Evolutionary conservation across 2,888 invertebrate species (phyloP), one percentile per base, ranked within the genome.

Genomic region (Alloscopus bannaensis): DNA sequence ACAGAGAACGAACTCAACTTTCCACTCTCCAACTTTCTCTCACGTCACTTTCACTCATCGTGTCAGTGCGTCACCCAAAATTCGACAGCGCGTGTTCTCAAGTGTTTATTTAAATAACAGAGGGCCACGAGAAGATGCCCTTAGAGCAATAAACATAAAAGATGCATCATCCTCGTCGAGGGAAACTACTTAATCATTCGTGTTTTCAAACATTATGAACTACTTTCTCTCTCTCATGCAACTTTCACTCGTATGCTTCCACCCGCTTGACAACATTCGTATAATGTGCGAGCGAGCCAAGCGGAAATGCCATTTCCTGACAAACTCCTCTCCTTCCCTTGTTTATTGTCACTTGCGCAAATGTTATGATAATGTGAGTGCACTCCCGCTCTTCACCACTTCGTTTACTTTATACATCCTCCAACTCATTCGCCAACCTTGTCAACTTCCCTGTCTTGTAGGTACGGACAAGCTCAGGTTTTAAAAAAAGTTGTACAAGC

Each of bases 291-390:
- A n/a, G n/a, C n/a, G n/a, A n/a, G n/a, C n/a, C n/a, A n/a, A n/a
- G n/a, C n/a, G n/a, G n/a, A n/a, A n/a, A n/a, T 69, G 69, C 31
- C n/a, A 68, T 69, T 69, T 70, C 70, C 60, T 60, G 59, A 29
- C 45, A 60, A 59, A 70, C 57, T 66, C 65, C 52, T 59, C 31
- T 31, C 59, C n/a, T 29, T 28, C 28, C 28, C 59, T 59, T 59
- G 59, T 59, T 59, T 59, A 59, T 29, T 59, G 59, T 59, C 59
- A 59, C 20, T 59, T 59, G 59, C 20, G 59, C n/a, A n/a, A 22
- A 18, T 31, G 31, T 57, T 59, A 59, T 59, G 59, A 59, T 59
- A 59, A 59, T 59, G 59, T 59, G 59, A 59, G 20, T 18, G 59
- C 59, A 31, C 59, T 18, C 6, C 13, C 36, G 13, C 13, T 13